Evolutionary conservation across 2,797 vertebrate species (phyloP).

Genomic region (Catostomus latipinnis): DNA sequence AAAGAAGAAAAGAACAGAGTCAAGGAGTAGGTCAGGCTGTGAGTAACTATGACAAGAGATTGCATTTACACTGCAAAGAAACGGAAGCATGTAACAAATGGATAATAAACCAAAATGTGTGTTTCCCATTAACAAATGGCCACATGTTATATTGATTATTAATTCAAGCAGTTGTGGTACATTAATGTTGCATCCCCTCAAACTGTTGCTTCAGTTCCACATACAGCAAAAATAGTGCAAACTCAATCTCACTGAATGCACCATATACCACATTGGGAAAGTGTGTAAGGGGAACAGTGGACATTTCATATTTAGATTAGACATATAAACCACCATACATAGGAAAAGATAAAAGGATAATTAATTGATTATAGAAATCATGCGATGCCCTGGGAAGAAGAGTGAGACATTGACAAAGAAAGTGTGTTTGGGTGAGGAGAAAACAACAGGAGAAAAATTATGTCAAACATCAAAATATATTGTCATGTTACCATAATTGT

Average conservation of each 20-base stretch:
- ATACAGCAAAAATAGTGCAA: constrained; percentile 57
- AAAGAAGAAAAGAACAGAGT: constrained; percentile 34
- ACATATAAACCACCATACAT: constrained; percentile 48
- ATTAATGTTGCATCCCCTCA: neutral
- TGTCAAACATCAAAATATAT: constrained; percentile 13
- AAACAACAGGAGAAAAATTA: constrained; percentile 15
- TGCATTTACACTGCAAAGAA: constrained; percentile 29
- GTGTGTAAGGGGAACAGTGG: constrained; percentile 39
- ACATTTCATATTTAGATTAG: constrained; percentile 47
- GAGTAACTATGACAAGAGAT: constrained; percentile 13
- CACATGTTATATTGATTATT: neutral
- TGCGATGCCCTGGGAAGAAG: constrained; percentile 33
- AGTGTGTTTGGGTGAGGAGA: constrained; percentile 8
- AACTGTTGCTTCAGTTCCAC: constrained; percentile 40
- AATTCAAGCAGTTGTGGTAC: neutral
- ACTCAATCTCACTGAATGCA: constrained; percentile 47
- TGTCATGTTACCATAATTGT: constrained; percentile 17
- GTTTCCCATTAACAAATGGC: neutral
- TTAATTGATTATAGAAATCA: constrained; percentile 51
- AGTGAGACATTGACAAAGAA: constrained; percentile 11
- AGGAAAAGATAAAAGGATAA: constrained; percentile 32
- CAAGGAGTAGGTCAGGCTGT: constrained; percentile 50
- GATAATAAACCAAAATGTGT: neutral
- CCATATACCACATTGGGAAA: constrained; percentile 43
- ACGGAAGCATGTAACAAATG: constrained; percentile 14